Evolutionary conservation across 1,140 invertebrate species (phyloP), one percentile per base, ranked within the genome.

Genomic region (Bombus cullumanus): DNA sequence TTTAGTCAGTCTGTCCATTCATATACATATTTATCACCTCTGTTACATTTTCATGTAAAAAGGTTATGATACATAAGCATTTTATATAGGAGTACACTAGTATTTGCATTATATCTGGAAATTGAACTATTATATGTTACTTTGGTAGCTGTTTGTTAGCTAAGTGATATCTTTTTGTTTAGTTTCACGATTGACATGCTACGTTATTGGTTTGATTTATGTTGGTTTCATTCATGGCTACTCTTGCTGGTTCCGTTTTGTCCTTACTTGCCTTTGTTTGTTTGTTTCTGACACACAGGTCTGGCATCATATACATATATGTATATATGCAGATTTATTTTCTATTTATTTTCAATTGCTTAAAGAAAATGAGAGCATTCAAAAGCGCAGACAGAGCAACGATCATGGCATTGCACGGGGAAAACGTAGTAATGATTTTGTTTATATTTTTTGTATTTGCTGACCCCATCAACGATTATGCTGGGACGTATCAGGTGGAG

Each of bases 391-490:
- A 47, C 83, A 72, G 57, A 72, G 62, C 89, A 89, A 91, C 91
- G 88, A 91, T 85, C 89, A 94, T 93, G 92, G 88, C 86, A 77
- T 78, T 87, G 81, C 82, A 88, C 89, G 77, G 83, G 86, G 90
- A 89, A 94, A 92, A 94, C 91, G 90, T 94, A 95, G 95, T 95
- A 95, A 95, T 94, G 92, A 90, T 92, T 95, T 95, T 95, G 94
- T 95, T 95, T 95, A 95, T 95, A 95, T 95, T 95, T 95, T 95
- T 95, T 95, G 94, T 95, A 95, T 95, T 95, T 95, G 95, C 94
- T 92, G 94, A 95, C 92, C 90, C 90, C 90, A 86, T 86, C 92
- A 85, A 92, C 89, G 91, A 91, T 94, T 92, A 92, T 90, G 86
- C 89, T 91, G 92, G 90, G 88, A 91, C 87, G 81, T 88, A 93